These are phyloP conservation scores for Nephrocerus scutellatus DNA, from an alignment of 2,888 invertebrate genomes.

Conservation along the genomic window DNA sequence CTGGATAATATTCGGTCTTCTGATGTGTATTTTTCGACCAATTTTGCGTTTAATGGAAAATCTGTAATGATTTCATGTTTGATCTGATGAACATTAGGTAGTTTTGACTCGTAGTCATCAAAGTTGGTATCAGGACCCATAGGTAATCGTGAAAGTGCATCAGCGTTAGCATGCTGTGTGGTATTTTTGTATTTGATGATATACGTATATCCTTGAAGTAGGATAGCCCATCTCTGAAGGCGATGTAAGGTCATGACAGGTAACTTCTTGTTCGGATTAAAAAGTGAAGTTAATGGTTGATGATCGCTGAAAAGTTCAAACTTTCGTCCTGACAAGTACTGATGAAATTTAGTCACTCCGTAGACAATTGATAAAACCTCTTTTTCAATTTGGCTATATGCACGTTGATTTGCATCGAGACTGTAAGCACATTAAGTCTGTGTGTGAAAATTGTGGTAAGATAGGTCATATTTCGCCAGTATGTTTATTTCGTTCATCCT, in stretches of 20 bases:
- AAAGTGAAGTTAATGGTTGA: constrained; percentile 16
- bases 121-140: constrained; percentile 10
- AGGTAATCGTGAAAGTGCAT: constrained; percentile 11
- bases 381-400: too few relatives aligned
- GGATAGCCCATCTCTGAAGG: constrained; percentile 17
- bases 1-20: constrained; percentile 3
- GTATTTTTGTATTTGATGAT: constrained; percentile 10
- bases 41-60: too few relatives aligned
- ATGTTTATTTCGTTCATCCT: too few relatives aligned
- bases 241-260: constrained; percentile 17
- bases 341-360: constrained; percentile 15
- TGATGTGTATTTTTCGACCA: constrained; percentile 5
- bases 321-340: constrained; percentile 15
- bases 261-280: constrained; percentile 16
- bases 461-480: too few relatives aligned
- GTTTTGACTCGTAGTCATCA: not conserved
- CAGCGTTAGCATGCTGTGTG: constrained; percentile 8
- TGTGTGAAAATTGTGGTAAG: too few relatives aligned
- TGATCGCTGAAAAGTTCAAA: constrained; percentile 19
- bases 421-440: too few relatives aligned
- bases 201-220: constrained; percentile 11
- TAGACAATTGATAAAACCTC: constrained; percentile 15
- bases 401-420: too few relatives aligned
- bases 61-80: not conserved
- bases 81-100: constrained; percentile 1